Conservation (phyloP, 2,888 invertebrate species). For the Ophion ellenae region DNA sequence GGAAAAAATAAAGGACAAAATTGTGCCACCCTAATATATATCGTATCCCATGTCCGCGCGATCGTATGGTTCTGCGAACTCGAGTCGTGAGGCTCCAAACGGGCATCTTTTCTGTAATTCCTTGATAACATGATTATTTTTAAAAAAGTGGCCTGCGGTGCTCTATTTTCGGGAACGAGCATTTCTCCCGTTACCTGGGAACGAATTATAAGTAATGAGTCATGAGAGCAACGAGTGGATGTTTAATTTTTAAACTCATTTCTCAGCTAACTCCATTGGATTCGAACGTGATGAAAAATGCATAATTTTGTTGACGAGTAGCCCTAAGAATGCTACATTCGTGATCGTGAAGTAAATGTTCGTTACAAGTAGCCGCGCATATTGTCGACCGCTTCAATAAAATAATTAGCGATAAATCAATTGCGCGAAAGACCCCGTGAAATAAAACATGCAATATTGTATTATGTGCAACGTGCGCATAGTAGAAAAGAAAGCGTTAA, state of each 20-base stretch:
- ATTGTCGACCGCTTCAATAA: neutral
- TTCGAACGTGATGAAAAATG: too few species aligned
- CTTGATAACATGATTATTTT: neutral
- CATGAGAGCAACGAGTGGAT: too few species aligned
- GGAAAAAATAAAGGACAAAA: too few species aligned
- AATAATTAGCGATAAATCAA: neutral
- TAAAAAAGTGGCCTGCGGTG: neutral
- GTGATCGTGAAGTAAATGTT: neutral
- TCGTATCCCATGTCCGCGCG: constrained; percentile 8
- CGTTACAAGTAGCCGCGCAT: neutral
- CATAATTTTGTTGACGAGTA: too few species aligned
- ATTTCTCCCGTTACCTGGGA: too few species aligned
- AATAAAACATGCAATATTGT: neutral
- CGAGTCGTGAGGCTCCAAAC: neutral
- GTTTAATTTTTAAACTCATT: too few species aligned
- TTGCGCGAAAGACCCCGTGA: neutral
- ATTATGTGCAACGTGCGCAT: neutral
- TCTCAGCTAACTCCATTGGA: too few species aligned
- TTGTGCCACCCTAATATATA: too few species aligned
- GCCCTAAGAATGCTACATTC: neutral
- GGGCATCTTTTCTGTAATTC: neutral
- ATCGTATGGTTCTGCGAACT: neutral
- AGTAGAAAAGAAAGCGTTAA: neutral
- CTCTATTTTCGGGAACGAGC: too few species aligned
- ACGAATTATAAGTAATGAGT: too few species aligned